A percentile compares a stretch with the other conserved stretches of the same genome.
Evolutionary conservation across 2,113 vertebrate genomes (phyloP).

Genomic region (Chlamydotis undulata): DNA sequence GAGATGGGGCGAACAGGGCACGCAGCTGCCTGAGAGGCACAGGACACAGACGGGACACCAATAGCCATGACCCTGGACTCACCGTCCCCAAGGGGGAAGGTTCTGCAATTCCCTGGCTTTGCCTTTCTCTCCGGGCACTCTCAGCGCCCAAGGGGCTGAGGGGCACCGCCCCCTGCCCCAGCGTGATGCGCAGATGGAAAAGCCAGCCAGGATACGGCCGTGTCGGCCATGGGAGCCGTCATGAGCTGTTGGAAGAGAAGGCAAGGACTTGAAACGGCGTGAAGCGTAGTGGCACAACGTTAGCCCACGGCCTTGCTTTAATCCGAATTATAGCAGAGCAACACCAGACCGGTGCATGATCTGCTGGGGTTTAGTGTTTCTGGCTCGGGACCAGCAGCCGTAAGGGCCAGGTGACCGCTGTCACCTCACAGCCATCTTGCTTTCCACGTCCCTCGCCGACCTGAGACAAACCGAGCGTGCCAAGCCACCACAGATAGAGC

Average conservation of each 20-base stretch:
- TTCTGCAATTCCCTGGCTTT: not conserved
- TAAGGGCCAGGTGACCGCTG: not conserved
- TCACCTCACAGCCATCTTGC: not conserved
- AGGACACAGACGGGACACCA: not conserved
- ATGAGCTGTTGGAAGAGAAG: not conserved
- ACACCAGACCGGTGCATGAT: not conserved
- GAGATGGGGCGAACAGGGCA: not conserved
- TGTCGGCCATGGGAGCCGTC: not conserved
- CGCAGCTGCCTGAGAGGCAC: not conserved
- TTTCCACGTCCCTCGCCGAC: not conserved
- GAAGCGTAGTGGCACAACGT: not conserved
- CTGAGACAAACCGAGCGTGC: not conserved
- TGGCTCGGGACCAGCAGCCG: not conserved
- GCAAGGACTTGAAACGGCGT: not conserved
- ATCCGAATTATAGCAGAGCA: accelerated
- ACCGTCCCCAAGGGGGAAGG: not conserved
- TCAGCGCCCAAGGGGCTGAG: not conserved
- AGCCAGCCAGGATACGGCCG: too few species aligned
- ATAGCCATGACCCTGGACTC: not conserved
- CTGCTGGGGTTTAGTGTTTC: not conserved
- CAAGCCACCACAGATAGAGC: not conserved
- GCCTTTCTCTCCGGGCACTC: accelerated
- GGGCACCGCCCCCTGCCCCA: not conserved
- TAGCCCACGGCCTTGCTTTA: not conserved
- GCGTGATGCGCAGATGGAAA: not conserved